phyloP scores from a whole-genome alignment of 2,113 vertebrate species.

The Arizona elegans region DNA sequence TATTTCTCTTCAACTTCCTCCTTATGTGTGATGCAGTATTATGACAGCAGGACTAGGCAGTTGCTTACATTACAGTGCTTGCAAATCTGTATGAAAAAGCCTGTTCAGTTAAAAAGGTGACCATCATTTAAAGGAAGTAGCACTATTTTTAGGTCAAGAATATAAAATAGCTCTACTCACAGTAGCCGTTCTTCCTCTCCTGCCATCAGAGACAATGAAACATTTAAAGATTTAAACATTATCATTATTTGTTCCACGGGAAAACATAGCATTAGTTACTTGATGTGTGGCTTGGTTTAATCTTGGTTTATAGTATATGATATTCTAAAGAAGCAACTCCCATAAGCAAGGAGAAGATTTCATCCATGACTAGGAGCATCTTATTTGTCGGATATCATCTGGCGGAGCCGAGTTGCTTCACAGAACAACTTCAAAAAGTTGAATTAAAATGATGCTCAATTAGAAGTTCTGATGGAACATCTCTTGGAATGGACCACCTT shows the following conservation, averaged over 20 bases:
- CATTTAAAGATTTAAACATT: not conserved
- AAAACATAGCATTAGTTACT: not conserved
- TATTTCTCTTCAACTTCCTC: too few relatives aligned
- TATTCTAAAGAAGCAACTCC: not conserved
- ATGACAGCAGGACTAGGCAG: not conserved
- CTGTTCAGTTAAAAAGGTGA: not conserved
- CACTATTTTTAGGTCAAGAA: not conserved
- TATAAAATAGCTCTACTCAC: not conserved
- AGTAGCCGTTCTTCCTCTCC: not conserved
- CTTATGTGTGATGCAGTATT: not conserved
- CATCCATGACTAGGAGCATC: not conserved
- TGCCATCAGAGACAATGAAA: not conserved
- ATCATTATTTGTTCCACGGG: not conserved
- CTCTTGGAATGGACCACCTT: not conserved
- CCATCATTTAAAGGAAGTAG: not conserved
- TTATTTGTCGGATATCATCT: not conserved
- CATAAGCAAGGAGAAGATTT: not conserved
- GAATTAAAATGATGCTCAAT: not conserved
- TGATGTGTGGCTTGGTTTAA: not conserved
- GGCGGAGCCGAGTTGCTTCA: not conserved
- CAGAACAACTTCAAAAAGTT: too few relatives aligned
- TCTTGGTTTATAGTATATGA: not conserved
- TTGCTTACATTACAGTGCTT: not conserved
- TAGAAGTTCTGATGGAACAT: not conserved
- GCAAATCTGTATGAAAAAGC: not conserved